phyloP scores from a whole-genome alignment of 2,113 vertebrate species.

The Daubentonia madagascariensis region DNA sequence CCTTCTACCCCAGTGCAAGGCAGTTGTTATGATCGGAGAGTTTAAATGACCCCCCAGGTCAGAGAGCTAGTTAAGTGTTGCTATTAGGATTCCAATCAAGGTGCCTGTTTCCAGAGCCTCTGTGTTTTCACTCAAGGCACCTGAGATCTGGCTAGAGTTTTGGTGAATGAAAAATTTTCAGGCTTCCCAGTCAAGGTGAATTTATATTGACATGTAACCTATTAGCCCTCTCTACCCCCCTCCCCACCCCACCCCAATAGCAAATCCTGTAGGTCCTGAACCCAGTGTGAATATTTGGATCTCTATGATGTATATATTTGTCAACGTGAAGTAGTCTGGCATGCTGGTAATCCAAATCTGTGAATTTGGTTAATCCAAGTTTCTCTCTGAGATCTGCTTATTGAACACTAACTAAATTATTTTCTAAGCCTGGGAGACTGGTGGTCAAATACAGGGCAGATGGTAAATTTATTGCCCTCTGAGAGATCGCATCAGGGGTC shows the following conservation, averaged over 20 bases:
- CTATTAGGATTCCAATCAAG: not conserved
- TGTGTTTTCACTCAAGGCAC: not conserved
- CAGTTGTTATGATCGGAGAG: not conserved
- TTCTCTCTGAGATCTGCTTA: not conserved
- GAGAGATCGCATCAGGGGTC: not conserved
- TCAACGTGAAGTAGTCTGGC: not conserved
- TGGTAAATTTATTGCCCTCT: not conserved
- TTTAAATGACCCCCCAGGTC: not conserved
- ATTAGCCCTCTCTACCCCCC: not conserved
- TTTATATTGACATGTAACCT: not conserved
- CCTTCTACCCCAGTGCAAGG: not conserved
- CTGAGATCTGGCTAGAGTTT: not conserved
- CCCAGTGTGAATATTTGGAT: not conserved
- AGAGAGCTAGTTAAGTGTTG: not conserved
- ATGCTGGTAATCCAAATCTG: not conserved
- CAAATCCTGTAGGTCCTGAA: not conserved
- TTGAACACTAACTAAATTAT: not conserved
- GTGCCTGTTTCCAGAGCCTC: not conserved
- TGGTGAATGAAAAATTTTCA: not conserved
- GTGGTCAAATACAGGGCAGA: not conserved
- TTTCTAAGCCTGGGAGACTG: not conserved
- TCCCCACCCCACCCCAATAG: too few species aligned
- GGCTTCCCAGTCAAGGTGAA: not conserved
- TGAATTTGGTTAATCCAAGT: not conserved
- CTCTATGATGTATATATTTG: not conserved